Evolutionary conservation across 1,140 invertebrate genomes (phyloP).

Genomic region (Hyles vespertilio): DNA sequence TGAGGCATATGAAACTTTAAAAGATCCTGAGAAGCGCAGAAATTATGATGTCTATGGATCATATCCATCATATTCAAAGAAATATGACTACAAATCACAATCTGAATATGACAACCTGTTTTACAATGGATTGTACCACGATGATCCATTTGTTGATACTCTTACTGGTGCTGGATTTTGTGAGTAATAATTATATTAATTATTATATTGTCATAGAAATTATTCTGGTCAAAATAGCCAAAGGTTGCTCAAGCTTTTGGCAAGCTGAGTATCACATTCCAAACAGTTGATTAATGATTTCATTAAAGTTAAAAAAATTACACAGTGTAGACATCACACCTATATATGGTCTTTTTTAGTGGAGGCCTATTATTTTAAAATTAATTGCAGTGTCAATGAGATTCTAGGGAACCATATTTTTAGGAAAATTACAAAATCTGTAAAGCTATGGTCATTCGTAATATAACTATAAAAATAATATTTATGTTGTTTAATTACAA

Average conservation of each 20-base stretch:
- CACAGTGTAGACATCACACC: background rate
- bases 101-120: conserved; percentile 90
- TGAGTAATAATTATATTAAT: conserved; percentile 63
- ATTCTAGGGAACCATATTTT: no score
- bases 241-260: no score
- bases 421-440: no score
- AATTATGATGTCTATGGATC: conserved; percentile 90
- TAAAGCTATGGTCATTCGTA: no score
- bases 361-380: conserved; percentile 1
- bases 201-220: no score
- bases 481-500: conserved; percentile 2
- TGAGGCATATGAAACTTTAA: conserved; percentile 89
- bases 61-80: conserved; percentile 76
- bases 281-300: no score
- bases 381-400: background rate
- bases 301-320: background rate
- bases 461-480: background rate
- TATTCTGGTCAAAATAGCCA: no score
- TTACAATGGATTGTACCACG: conserved; percentile 92
- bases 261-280: no score
- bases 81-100: conserved; percentile 80
- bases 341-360: background rate
- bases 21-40: conserved; percentile 86
- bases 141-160: conserved; percentile 89
- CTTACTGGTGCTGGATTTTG: conserved; percentile 85